Conservation (phyloP, 2,888 invertebrate species). For the Hyposoter dolosus region DNA sequence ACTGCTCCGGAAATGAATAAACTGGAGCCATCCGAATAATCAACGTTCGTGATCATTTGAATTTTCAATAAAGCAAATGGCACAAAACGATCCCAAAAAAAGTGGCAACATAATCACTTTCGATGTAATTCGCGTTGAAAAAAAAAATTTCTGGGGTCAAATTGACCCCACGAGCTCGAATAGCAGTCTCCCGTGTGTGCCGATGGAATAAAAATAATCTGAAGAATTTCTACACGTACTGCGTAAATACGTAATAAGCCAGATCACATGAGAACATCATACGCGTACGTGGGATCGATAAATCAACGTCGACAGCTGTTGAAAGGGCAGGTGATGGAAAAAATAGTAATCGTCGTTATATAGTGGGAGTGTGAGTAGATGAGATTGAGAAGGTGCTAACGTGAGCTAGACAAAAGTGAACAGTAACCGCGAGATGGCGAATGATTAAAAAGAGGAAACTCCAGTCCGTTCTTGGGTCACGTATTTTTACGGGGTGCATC, state of each 20-base stretch:
- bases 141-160: not conserved
- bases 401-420: conserved; percentile 34
- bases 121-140: no score
- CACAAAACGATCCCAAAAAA: no score
- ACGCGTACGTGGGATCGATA: conserved; percentile 57
- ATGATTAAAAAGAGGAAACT: conserved; percentile 34
- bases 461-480: conserved; percentile 21
- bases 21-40: not conserved
- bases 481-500: not conserved
- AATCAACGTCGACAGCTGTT: conserved; percentile 71
- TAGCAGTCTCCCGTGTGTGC: not conserved
- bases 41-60: not conserved
- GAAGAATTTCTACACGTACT: not conserved
- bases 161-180: not conserved
- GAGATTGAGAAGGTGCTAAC: conserved; percentile 55
- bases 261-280: conserved; percentile 31
- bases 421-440: conserved; percentile 19
- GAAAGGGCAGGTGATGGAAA: conserved; percentile 69
- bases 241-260: not conserved
- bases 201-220: not conserved
- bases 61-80: not conserved
- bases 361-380: conserved; percentile 7
- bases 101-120: no score
- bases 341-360: conserved; percentile 56
- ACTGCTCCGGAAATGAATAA: conserved; percentile 26